phyloP scores from a whole-genome alignment of 2,113 vertebrate genomes.

The Scomber scombrus region DNA sequence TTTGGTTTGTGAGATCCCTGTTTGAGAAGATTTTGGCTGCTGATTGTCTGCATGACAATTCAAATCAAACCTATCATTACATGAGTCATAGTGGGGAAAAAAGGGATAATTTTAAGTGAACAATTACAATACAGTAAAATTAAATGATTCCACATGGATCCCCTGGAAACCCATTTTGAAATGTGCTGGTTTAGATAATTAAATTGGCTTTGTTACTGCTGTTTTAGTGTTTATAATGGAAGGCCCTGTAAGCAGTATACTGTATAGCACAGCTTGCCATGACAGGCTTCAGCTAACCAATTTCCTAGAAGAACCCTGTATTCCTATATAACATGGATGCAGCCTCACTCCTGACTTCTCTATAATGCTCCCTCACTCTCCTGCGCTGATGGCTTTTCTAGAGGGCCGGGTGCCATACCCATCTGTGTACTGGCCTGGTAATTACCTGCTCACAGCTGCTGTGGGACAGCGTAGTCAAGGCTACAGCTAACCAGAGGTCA shows the following conservation, averaged over 20 bases:
- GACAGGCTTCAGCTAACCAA: not conserved
- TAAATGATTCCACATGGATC: no score
- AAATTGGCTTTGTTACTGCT: no score
- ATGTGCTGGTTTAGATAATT: no score
- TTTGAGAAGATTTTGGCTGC: not conserved
- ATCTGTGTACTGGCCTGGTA: constrained; percentile 54
- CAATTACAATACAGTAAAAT: no score
- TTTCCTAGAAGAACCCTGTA: not conserved
- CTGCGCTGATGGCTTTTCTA: constrained; percentile 29
- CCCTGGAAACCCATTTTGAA: no score
- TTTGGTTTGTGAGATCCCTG: not conserved
- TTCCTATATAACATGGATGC: not conserved
- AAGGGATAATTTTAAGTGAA: no score
- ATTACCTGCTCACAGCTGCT: constrained; percentile 71
- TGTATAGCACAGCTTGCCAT: no score
- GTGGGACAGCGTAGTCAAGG: constrained; percentile 39
- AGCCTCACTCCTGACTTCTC: not conserved
- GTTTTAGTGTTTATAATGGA: no score
- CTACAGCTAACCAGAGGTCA: constrained; percentile 57
- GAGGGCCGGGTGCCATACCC: constrained; percentile 35
- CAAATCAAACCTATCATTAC: no score
- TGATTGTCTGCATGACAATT: no score
- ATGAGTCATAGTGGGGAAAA: no score
- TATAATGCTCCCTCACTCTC: not conserved
- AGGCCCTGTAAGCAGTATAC: no score